Conservation (phyloP, 92 coral and sea anemone genomes). For the Actinernus sp. region DNA sequence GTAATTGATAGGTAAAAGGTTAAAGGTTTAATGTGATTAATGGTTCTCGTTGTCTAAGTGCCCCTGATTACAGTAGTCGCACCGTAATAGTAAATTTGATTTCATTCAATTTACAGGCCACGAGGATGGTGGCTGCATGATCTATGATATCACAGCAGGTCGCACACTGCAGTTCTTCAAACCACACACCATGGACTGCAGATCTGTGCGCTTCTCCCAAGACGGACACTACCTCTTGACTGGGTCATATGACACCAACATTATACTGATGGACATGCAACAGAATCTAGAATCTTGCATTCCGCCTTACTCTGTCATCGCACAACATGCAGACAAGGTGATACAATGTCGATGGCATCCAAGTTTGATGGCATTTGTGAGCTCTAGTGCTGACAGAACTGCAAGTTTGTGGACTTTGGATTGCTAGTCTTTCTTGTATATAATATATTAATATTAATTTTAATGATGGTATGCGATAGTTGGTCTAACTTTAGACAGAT, state of each 20-base stretch:
- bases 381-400: constrained; percentile 97
- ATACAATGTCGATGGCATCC: constrained; percentile 99
- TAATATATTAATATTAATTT: no score
- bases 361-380: constrained; percentile 69
- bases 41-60: no score
- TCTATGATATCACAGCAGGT: constrained; percentile 97
- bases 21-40: no score
- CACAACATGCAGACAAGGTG: constrained; percentile 89
- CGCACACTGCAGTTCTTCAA: constrained; percentile 85
- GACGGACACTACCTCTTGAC: constrained; percentile 88
- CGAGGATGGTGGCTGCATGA: constrained; percentile 96
- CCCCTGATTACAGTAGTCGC: no score
- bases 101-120: constrained; percentile 63
- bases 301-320: constrained; percentile 84
- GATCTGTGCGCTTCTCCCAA: constrained; percentile 97
- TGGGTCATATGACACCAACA: constrained; percentile 93
- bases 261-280: constrained; percentile 76
- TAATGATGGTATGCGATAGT: no score
- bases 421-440: no score
- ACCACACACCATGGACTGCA: constrained; percentile 95
- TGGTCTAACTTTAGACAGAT: no score
- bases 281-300: constrained; percentile 65
- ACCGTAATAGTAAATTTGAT: no score
- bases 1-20: no score
- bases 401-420: constrained; percentile 91